These are phyloP conservation scores for Trinorchestia longiramus DNA, from an alignment of 1,140 invertebrate genomes.

Conservation along the genomic window DNA sequence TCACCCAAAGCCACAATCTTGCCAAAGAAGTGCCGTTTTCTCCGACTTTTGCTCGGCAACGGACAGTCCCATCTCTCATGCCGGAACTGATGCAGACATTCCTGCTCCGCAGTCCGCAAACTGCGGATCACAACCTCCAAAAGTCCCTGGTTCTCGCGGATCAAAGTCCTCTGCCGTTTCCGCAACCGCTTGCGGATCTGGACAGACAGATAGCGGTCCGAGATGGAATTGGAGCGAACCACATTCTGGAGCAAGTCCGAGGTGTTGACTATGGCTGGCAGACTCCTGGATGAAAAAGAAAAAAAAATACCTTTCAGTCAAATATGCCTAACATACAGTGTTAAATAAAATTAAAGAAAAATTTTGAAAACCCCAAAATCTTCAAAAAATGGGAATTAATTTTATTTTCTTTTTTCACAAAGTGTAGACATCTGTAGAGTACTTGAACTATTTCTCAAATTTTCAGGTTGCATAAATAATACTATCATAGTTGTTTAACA, in stretches of 20 bases:
- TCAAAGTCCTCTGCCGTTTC: background rate
- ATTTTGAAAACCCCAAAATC: too few relatives aligned
- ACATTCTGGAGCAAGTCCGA: background rate
- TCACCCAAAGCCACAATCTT: background rate
- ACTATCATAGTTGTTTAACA: too few relatives aligned
- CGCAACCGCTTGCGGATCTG: slow-evolving; percentile 1
- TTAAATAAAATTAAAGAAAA: too few relatives aligned
- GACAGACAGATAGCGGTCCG: background rate
- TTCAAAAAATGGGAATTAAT: too few relatives aligned
- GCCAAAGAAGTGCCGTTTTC: slow-evolving; percentile 18
- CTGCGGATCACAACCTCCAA: slow-evolving; percentile 28
- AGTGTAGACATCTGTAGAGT: too few relatives aligned
- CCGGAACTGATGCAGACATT: slow-evolving; percentile 24
- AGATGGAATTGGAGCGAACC: slow-evolving; percentile 8
- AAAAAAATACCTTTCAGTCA: too few relatives aligned
- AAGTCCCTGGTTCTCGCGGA: slow-evolving; percentile 39
- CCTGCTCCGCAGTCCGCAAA: background rate
- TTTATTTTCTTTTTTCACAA: too few relatives aligned
- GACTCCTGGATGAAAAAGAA: too few relatives aligned
- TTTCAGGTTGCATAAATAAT: too few relatives aligned
- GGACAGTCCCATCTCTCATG: slow-evolving; percentile 33
- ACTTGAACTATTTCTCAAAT: too few relatives aligned
- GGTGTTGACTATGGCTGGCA: background rate
- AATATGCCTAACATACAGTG: too few relatives aligned
- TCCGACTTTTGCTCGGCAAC: background rate